Evolutionary conservation across 2,888 invertebrate genomes (phyloP), one percentile per base, ranked within the genome.

Genomic region (Cheilosia grossa): DNA sequence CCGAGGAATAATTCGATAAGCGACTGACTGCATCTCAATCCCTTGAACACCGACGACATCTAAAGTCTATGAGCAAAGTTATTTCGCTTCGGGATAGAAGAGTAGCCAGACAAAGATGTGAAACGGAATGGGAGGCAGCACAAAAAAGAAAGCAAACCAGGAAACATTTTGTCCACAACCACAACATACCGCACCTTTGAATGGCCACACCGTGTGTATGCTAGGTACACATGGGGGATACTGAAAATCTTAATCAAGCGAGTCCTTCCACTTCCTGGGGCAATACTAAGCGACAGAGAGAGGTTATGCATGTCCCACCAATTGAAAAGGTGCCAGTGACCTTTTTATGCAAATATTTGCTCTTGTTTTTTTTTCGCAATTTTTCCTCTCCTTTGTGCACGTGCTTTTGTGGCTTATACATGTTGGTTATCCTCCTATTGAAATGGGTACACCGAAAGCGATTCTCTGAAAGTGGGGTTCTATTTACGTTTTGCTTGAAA

Each of bases 261-360:
- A 81, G 85, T 81, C 80, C 72, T 77, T 81, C 67, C 61, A 85
- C 80, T 81, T 85, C 85, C 80, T 77, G 85, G 61, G 81, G 85
- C 85, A 67, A 81, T 70, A 64, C 73, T 80, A 73, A 70, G 64
- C 47, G 63, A 47, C 30, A 19, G n/a, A 70, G 64, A 21, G 64
- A 21, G 37, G 17, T 63, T 54, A 19, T 49, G 37, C 67, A 53
- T 54, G 66, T 72, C 61, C 21, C 66, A 63, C 61, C 81, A 80
- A 85, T 77, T 85, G 81, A 77, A 88, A 85, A 87, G 88, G 88
- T 90, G 91, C 89, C 89, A 89, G 88, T 91, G 91, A 91, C 91
- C 91, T 89, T 90, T 90, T 90, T 89, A 90, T 90, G 89, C 88
- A 90, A 91, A 91, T 91, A 90, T 90, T 88, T 88, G 86, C 85